Evolutionary conservation across 2,888 invertebrate genomes (phyloP), one percentile per base, ranked within the genome.

Genomic region (Biston stratarius): DNA sequence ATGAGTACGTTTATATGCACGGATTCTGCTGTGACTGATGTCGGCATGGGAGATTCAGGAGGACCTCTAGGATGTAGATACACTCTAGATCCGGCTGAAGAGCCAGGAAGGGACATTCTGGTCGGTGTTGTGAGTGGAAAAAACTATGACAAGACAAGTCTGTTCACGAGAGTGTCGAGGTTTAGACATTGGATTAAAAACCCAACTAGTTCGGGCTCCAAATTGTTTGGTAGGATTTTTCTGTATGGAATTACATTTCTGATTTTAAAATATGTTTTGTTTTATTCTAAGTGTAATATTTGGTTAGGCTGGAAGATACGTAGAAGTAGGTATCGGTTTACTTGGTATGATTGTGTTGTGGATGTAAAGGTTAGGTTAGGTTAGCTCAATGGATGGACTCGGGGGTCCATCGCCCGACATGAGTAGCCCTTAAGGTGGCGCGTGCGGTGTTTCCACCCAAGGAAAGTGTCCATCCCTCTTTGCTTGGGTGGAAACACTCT

Each of bases 51-150:
- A 0, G 92, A 91, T 66, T 91, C 91, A 0, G 92, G 91, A 0
- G 89, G 91, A 0, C 92, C 91, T 0, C 66, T 92, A 36, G 76
- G 79, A 1, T 91, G 92, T 61, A 74, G 67, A 3, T 75, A 64
- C 1, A 85, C 85, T 0, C 44, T 55, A 0, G 86, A 88, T 38
- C 77, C 83, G 0, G 73, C 48, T 0, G 85, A 86, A 52, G 45
- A 47, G 8, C 49, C 69, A 0, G 71, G 75, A 0, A 74, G 69
- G 9, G 83, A 83, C 2, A 53, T 90, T 1, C 64, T 91, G 12
- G 87, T 83, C 0, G 91, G 91, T 0, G 64, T 92, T 0, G 90
- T 91, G 0, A 85, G 89, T 44, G 91, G 90, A 0, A 91, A 90
- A 74, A 89, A 86, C 64, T 83, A 79, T 42, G 90, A 90, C 58